Percentiles rank a stretch among this genome's conserved stretches.
Evolutionary conservation across 2,797 vertebrate genomes (phyloP).

Genomic region (Aselliscus stoliczkanus): DNA sequence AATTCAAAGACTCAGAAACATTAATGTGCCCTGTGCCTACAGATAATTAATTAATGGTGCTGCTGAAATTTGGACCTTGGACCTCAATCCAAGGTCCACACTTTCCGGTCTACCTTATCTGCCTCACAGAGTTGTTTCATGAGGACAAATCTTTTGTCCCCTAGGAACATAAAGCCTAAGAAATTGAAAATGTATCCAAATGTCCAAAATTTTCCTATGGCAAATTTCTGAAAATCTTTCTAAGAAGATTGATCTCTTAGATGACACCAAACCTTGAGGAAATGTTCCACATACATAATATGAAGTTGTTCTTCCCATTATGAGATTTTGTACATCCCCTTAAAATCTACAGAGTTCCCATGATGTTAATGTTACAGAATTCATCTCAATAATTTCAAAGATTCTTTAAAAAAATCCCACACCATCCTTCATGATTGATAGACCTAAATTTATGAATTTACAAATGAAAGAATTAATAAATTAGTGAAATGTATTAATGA

Average conservation of each 20-base stretch:
- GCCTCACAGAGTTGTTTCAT: background rate
- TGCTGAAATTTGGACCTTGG: background rate
- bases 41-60: background rate
- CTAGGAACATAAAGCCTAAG: background rate
- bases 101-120: background rate
- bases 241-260: background rate
- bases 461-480: too few species aligned
- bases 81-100: background rate
- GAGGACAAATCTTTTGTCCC: background rate
- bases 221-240: slow-evolving; percentile 17
- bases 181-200: slow-evolving; percentile 11
- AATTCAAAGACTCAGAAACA: slow-evolving; percentile 35
- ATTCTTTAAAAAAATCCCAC: background rate
- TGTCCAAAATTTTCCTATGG: background rate
- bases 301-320: background rate
- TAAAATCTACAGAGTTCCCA: background rate
- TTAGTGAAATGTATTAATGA: too few species aligned
- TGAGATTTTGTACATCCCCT: background rate
- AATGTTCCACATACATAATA: background rate
- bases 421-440: background rate
- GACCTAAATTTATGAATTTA: background rate
- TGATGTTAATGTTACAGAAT: slow-evolving; percentile 2
- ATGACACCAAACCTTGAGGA: background rate
- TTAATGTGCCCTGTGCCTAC: background rate
- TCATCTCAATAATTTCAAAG: background rate